Evolutionary conservation across 2,797 vertebrate genomes (phyloP), one percentile per base, ranked within the genome.

Genomic region (Microhierax caerulescens): DNA sequence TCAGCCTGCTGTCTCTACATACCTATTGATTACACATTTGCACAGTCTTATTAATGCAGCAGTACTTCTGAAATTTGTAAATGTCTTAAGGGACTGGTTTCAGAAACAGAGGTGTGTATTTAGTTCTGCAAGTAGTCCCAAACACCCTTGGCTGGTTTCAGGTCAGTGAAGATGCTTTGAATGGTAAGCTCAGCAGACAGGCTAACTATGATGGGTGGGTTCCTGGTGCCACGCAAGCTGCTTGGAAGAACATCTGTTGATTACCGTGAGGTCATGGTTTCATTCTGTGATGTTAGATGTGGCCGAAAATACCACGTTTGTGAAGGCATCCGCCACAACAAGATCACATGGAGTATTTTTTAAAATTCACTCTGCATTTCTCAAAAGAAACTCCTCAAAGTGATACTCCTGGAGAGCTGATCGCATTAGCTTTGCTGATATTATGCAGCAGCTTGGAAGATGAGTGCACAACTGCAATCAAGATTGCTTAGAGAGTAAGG

Each of bases 51-150:
- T 37, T 92, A 90, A 75, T 87, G 54, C 45, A 79, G 73, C 79
- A 59, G 59, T 63, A 39, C 76, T 93, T 93, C n/a, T 56, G 82
- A 88, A 88, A 51, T 68, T 86, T 92, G 50, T 81, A 93, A 84
- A 90, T 78, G 67, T 48, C 73, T 90, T 94, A 93, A 90, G 74
- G 82, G 60, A 47, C 34, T 27, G 8, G 30, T 48, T 95, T 88
- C 69, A 84, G 90, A 90, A 95, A 60, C 43, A 92, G 67, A 95
- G 76, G 21, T 65, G 34, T 86, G 67, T 73, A 84, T 94, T 93
- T 84, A 86, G 45, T 88, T 78, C 77, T 56, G 28, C n/a, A 73
- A 75, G 47, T 86, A 86, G 34, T 76, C 60, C 16, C 10, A 34
- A 6, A 75, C 54, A 53, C 43, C 81, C 30, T 48, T 76, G 51